These are phyloP conservation scores for Bugula neritina DNA, from an alignment of 2,888 invertebrate genomes.

Conservation along the genomic window DNA sequence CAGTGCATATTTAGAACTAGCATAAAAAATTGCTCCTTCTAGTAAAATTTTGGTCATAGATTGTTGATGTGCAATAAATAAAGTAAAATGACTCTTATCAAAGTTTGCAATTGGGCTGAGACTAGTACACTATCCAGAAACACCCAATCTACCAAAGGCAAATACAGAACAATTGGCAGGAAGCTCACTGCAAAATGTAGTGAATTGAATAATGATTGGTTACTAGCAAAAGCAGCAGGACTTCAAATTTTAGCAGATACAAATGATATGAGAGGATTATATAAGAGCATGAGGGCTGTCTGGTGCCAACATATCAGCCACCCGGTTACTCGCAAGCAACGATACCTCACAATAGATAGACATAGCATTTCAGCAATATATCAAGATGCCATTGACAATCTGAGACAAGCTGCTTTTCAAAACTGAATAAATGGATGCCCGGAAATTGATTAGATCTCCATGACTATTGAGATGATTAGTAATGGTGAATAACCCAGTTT, in stretches of 20 bases:
- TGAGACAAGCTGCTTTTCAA: constrained; percentile 9
- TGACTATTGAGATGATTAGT: constrained; percentile 13
- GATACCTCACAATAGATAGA: neutral
- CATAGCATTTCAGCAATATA: constrained; percentile 11
- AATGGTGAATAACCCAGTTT: neutral
- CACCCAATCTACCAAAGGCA: constrained; percentile 1
- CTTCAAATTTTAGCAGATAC: constrained; percentile 6
- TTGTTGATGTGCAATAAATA: no score
- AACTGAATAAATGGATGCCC: constrained; percentile 6
- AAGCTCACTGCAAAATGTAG: constrained; percentile 17
- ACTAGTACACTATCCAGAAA: neutral
- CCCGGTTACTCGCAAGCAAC: neutral
- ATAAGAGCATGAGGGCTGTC: constrained; percentile 15
- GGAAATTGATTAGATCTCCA: constrained; percentile 10
- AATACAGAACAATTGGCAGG: neutral
- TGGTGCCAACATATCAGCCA: neutral
- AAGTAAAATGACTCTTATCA: no score
- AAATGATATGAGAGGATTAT: constrained; percentile 17
- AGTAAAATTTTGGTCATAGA: no score
- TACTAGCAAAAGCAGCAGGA: constrained; percentile 11
- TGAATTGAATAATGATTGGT: constrained; percentile 28
- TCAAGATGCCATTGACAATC: neutral
- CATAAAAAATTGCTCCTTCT: no score
- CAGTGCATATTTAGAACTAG: constrained; percentile 2
- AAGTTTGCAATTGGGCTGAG: neutral